Evolutionary conservation across 2,888 invertebrate species (phyloP), one percentile per base, ranked within the genome.

Genomic region (Drosophila nr. fundita): DNA sequence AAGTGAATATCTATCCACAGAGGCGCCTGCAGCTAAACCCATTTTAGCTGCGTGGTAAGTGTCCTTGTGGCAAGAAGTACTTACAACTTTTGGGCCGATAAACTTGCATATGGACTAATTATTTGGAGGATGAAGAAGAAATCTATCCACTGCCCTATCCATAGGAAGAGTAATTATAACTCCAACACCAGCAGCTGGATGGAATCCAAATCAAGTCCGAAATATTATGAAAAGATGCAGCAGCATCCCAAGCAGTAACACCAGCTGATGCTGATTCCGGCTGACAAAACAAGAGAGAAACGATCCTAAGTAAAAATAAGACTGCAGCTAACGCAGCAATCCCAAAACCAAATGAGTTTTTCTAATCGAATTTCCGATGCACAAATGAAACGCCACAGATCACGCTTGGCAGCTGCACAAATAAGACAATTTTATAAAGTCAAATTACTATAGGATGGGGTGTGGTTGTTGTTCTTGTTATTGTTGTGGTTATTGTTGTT

Each of bases 31-130:
- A 36, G 36, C 15, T 24, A 24, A n/a, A n/a, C n/a, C n/a, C n/a
- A n/a, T n/a, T n/a, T n/a, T n/a, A n/a, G n/a, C n/a, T n/a, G n/a
- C n/a, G 34, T 34, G 34, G 13, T 13, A 34, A 34, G 34, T 15
- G 13, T 15, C 34, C 36, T 36, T 36, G 13, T 6, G 3, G 15
- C 36, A 13, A 36, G 42, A 1, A 13, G 45, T 85, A 87, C 64
- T 68, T 83, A 40, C 50, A 90, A 18, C 76, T 83, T 80, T 87
- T 53, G 79, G 11, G 0, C 0, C 6, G 2, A 2, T 11, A 2
- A 42, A 21, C 42, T 21, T 21, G 42, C 21, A 42, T 0, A 5
- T 5, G n/a, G 11, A 42, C 13, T 42, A 6, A 21, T 42, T 11
- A 21, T 42, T 27, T 27, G 27, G 1, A 21, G 21, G 6, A 15